phyloP scores from a whole-genome alignment of 2,888 invertebrate species.

The Punctoribates punctum region DNA sequence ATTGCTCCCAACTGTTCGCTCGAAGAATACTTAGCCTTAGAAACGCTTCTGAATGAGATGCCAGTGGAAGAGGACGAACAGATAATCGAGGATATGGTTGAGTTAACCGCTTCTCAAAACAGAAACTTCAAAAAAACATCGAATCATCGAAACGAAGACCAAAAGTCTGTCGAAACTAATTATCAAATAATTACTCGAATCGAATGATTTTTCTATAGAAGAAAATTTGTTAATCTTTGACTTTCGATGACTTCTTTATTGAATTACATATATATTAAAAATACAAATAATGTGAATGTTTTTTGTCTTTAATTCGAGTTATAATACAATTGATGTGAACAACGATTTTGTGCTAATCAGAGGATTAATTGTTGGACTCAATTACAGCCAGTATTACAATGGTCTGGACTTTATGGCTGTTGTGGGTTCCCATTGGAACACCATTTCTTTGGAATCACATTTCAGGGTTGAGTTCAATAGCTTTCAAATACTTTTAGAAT shows the following conservation, averaged over 20 bases:
- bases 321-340: too few species aligned
- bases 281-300: neutral
- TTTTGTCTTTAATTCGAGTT: too few species aligned
- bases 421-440: too few species aligned
- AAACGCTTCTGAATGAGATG: constrained; percentile 24
- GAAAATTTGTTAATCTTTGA: neutral
- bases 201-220: neutral
- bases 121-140: neutral
- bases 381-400: too few species aligned
- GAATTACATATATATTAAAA: neutral
- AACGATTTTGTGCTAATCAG: too few species aligned
- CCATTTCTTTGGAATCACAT: too few species aligned
- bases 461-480: too few species aligned
- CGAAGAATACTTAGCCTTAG: constrained; percentile 41
- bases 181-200: constrained; percentile 32
- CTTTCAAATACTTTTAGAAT: too few species aligned
- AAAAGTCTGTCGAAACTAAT: neutral
- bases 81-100: constrained; percentile 40
- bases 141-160: neutral
- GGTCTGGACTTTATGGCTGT: too few species aligned
- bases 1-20: constrained; percentile 40
- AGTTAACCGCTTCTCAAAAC: constrained; percentile 11
- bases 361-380: too few species aligned
- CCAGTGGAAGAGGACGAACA: constrained; percentile 41
- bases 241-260: neutral